A percentile compares a stretch with the other conserved stretches of the same genome.
Evolutionary conservation across 2,113 vertebrate genomes (phyloP).

Genomic region (Arvicanthis niloticus): DNA sequence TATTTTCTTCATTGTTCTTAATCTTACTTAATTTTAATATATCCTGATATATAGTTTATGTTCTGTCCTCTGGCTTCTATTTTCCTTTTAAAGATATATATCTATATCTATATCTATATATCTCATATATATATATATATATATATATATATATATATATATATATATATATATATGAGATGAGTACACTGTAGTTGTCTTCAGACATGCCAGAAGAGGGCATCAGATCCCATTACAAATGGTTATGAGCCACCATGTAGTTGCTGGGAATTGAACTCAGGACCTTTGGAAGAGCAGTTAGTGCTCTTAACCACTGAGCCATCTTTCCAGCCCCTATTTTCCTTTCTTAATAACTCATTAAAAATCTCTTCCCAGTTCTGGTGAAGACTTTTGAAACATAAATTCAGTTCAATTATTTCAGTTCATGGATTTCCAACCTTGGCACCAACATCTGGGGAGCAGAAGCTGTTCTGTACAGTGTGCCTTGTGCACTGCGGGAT

Average conservation of each 20-base stretch:
- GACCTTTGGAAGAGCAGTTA: too few relatives aligned
- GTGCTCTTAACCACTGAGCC: too few relatives aligned
- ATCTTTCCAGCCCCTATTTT: neutral
- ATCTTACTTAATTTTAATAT: neutral
- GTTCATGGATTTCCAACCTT: neutral
- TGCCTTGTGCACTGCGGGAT: neutral
- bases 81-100: neutral
- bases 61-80: neutral
- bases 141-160: too few relatives aligned
- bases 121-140: too few relatives aligned
- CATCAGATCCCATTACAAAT: too few relatives aligned
- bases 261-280: too few relatives aligned
- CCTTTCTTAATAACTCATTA: neutral
- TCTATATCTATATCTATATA: too few relatives aligned
- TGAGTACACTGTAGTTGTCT: too few relatives aligned
- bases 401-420: conserved; percentile 20
- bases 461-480: neutral
- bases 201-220: too few relatives aligned
- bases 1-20: conserved; percentile 46
- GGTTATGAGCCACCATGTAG: too few relatives aligned
- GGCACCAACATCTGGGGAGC: neutral
- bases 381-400: neutral
- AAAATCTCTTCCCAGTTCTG: neutral
- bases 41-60: neutral
- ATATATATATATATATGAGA: too few relatives aligned